Conservation (phyloP, 30 jellyfish, hydroid and myxozoan species). For the Turritopsis dohrnii region DNA sequence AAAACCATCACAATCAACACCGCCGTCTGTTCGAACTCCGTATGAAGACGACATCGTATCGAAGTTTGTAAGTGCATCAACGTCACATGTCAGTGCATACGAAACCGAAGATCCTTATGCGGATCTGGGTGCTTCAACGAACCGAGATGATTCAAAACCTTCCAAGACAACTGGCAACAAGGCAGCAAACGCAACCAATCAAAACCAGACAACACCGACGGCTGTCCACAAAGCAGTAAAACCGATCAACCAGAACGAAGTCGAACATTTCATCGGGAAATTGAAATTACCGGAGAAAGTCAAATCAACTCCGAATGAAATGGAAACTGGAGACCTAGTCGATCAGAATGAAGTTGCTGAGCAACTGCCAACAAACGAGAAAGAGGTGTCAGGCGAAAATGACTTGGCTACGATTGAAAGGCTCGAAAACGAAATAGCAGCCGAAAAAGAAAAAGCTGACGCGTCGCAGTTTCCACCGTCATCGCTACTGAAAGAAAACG, state of each 20-base stretch:
- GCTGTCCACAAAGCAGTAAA: neutral
- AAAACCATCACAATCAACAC: neutral
- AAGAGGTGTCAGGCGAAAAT: neutral
- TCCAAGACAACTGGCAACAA: neutral
- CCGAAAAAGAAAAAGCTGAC: constrained; percentile 25
- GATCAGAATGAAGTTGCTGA: neutral
- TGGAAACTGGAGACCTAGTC: constrained; percentile 9
- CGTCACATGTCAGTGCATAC: constrained; percentile 1
- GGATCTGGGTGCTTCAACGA: constrained; percentile 22
- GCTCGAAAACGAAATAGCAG: constrained; percentile 33
- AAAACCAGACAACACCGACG: neutral
- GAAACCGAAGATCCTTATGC: constrained; percentile 29
- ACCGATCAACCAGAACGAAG: neutral
- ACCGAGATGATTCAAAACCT: neutral
- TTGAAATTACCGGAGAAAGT: neutral
- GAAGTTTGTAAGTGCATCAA: neutral
- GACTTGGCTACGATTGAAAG: constrained; percentile 34
- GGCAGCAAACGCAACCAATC: neutral
- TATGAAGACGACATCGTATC: neutral
- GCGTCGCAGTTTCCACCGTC: constrained; percentile 6
- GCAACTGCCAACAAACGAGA: neutral
- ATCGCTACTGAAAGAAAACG: constrained; percentile 21
- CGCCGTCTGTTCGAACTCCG: neutral
- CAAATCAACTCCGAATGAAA: constrained; percentile 1
- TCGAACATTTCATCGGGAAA: neutral